Evolutionary conservation across 2,888 invertebrate genomes (phyloP), one percentile per base, ranked within the genome.

Genomic region (Pristionchus fissidentatus): DNA sequence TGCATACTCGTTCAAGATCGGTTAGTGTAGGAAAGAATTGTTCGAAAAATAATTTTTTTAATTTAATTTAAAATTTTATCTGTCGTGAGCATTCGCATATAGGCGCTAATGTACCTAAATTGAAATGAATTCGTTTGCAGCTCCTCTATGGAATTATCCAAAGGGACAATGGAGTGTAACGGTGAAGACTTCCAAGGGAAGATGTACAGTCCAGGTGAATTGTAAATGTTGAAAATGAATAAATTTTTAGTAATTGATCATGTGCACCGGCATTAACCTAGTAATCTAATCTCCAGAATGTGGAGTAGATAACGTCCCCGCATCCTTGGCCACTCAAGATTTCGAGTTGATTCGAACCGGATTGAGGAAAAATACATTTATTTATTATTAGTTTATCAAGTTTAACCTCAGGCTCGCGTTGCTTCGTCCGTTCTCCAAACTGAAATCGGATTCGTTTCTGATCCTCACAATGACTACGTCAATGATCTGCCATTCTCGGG

Each of bases 361-460:
- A n/a, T n/a, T n/a, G n/a, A n/a, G n/a, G n/a, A n/a, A n/a, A n/a
- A n/a, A n/a, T n/a, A n/a, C n/a, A n/a, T n/a, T n/a, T n/a, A n/a
- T n/a, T n/a, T n/a, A n/a, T n/a, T n/a, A n/a, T n/a, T n/a, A n/a
- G n/a, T n/a, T n/a, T n/a, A n/a, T n/a, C n/a, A n/a, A n/a, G 19
- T 15, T 49, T 15, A 49, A 49, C 49, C 32, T 70, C 35, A 70
- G 70, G 70, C 70, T 8, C 32, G 70, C 10, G 15, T 13, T 10
- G 10, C 8, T 35, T n/a, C n/a, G n/a, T 41, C 62, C 62, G 32
- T 38, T 22, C 7, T 81, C 3, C 43, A 35, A 19, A 81, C 80
- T 29, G 80, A 81, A 29, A 62, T 81, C 13, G 80, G 80, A 4
- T 81, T 81, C 62, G 32, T 62, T 22, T 35, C 8, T 46, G 80